Conservation (phyloP, 2,113 vertebrate species). For the Epinephelus moara region DNA sequence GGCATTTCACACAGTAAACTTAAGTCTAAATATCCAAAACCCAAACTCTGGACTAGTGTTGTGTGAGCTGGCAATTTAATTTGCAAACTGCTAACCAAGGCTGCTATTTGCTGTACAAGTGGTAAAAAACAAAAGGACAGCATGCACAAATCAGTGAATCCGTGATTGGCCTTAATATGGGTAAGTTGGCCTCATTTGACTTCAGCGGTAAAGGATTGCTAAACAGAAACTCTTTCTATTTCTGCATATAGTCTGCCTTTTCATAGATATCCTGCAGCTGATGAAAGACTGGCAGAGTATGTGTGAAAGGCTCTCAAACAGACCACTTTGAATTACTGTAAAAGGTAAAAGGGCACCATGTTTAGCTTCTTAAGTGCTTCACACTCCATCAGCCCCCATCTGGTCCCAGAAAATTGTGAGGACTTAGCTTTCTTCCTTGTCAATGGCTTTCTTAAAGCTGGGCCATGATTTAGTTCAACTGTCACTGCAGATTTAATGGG, state of each 20-base stretch:
- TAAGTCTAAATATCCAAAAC: neutral
- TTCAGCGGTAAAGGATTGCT: constrained; percentile 18
- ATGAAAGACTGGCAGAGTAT: constrained; percentile 19
- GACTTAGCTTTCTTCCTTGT: constrained; percentile 64
- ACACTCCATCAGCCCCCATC: constrained; percentile 59
- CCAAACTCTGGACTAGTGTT: neutral
- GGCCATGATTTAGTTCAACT: constrained; percentile 72
- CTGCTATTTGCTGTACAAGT: neutral
- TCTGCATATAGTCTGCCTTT: constrained; percentile 23
- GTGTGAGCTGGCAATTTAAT: neutral
- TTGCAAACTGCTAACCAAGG: constrained; percentile 2
- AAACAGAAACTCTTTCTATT: constrained; percentile 1
- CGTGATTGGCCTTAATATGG: neutral
- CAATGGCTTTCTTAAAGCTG: constrained; percentile 68
- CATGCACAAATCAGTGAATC: neutral
- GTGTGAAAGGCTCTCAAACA: constrained; percentile 53
- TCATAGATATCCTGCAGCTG: constrained; percentile 25
- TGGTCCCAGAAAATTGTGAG: constrained; percentile 68
- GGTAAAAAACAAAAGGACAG: neutral
- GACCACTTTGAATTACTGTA: constrained; percentile 60
- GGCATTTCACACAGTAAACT: neutral
- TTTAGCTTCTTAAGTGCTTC: constrained; percentile 73
- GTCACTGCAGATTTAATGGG: constrained; percentile 76
- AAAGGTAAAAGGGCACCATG: constrained; percentile 65
- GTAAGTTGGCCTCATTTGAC: constrained; percentile 20